Evolutionary conservation across 2,113 vertebrate species (phyloP), one percentile per base, ranked within the genome.

Genomic region (Cygnus buccinator): DNA sequence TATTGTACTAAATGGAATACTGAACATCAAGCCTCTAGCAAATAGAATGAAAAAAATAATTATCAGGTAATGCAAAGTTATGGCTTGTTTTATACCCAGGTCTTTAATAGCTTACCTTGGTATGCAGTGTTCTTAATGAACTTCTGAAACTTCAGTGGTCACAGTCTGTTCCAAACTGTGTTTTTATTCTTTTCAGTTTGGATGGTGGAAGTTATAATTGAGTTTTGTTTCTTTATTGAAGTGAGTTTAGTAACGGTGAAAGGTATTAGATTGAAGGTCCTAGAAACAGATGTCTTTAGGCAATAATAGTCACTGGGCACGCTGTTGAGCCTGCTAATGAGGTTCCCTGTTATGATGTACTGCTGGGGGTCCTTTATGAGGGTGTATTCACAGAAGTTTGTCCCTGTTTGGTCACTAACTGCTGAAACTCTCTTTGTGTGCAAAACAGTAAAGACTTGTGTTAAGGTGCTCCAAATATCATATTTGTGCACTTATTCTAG

Each of bases 11-110:
- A 91, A 54, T 76, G 31, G 78, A 94, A 91, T 76, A 66, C 39
- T 70, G 96, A 91, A 93, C 44, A 85, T 76, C 31, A 66, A 85
- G 90, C 87, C 90, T 87, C 55, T 87, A 83, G 94, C 44, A 85
- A 94, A 67, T 62, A 66, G 82, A 94, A 85, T 73, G 44, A 66
- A 80, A 90, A 89, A 58, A 71, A 41, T 75, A 77, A 58, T 87
- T 92, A 68, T 61, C 81, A 82, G 44, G 81, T 87, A 87, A 66
- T 80, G 63, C 7, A 6, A 80, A 94, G 62, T 68, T 91, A 68
- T 3, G 31, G 33, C 48, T 91, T 89, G 33, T 87, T 93, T 91
- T 75, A 66, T 48, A 70, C 23, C 10, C 44, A 50, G 44, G 54
- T 83, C 67, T 44, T 82, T 68, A 79, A 62, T 37, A 76, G 31